These are phyloP conservation scores for Stenotaenia linearis DNA, from an alignment of 2,888 invertebrate genomes.

Conservation along the genomic window DNA sequence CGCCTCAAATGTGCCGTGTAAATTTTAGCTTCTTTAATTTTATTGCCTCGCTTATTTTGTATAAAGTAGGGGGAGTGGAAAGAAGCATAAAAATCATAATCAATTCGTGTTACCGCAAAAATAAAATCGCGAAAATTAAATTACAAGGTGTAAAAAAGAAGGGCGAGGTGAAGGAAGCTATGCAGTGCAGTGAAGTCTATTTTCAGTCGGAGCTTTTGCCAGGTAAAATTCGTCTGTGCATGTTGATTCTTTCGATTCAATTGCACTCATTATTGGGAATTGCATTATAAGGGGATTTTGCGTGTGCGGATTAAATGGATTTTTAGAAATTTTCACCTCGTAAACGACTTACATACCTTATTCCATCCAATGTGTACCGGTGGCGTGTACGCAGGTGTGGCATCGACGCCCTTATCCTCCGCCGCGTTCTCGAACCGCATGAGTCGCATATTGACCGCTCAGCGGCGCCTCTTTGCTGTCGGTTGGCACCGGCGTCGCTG, in stretches of 20 bases:
- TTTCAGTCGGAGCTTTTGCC: constrained; percentile 17
- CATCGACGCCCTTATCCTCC: constrained; percentile 22
- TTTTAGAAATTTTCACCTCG: neutral
- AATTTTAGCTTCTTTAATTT: neutral
- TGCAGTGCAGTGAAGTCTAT: constrained; percentile 18
- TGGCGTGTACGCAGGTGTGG: constrained; percentile 17
- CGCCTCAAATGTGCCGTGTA: constrained; percentile 7
- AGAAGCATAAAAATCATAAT: neutral
- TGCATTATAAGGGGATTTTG: neutral
- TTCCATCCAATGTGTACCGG: neutral
- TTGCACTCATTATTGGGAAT: neutral
- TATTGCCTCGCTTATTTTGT: neutral
- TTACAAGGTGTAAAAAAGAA: neutral
- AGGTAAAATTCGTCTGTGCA: neutral
- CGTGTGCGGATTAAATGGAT: neutral
- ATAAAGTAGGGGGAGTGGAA: neutral
- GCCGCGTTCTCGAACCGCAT: constrained; percentile 8
- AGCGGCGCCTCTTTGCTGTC: constrained; percentile 22
- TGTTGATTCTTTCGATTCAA: neutral
- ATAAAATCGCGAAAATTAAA: neutral
- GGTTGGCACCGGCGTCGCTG: constrained; percentile 14
- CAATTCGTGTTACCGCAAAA: neutral
- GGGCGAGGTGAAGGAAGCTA: constrained; percentile 9
- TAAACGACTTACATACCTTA: neutral
- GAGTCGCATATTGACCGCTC: constrained; percentile 12